Evolutionary conservation across 2,113 vertebrate species (phyloP), one percentile per base, ranked within the genome.

Genomic region (Leptobrachium leishanense): DNA sequence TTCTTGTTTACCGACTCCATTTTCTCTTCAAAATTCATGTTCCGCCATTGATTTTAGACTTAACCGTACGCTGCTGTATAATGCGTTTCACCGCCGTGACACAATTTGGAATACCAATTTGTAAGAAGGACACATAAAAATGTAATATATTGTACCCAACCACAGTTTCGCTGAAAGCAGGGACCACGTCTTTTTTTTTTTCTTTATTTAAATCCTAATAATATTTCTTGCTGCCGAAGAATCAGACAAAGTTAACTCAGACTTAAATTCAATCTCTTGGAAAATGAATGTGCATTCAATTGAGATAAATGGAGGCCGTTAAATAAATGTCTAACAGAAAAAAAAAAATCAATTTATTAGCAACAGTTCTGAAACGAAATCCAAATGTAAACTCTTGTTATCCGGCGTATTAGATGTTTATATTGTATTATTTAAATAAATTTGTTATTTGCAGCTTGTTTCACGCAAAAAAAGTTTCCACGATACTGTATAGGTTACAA

Each of bases 281-380:
- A 81, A 81, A 81, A 81, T 81, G 57, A 74, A 81, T 74, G 78
- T 81, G 66, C 71, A 74, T 74, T 74, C 71, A 74, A 81, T 81
- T 81, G 78, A 81, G 78, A 81, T 81, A 81, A 81, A 81, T 81
- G 67, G 72, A 64, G 6, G 78, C 64, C 40, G 64, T 74, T 74
- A 74, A 81, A 81, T 81, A 74, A 74, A 74, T 68, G 65, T 74
- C 53, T 74, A 59, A 81, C 63, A 59, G 76, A 50, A 40, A 74
- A 68, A 80, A 74, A 79, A 73, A 74, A 81, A 74, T 81, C 78
- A 81, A 81, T 81, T 81, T 81, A 81, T 81, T 81, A 81, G 71
- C 53, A 68, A 62, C 55, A 43, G 64, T 59, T 74, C 72, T 81
- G 71, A 74, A 81, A 74, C 68, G 78, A 74, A 81, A 81, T 31